Evolutionary conservation across 2,888 invertebrate species (phyloP), one percentile per base, ranked within the genome.

Genomic region (Catocala nupta): DNA sequence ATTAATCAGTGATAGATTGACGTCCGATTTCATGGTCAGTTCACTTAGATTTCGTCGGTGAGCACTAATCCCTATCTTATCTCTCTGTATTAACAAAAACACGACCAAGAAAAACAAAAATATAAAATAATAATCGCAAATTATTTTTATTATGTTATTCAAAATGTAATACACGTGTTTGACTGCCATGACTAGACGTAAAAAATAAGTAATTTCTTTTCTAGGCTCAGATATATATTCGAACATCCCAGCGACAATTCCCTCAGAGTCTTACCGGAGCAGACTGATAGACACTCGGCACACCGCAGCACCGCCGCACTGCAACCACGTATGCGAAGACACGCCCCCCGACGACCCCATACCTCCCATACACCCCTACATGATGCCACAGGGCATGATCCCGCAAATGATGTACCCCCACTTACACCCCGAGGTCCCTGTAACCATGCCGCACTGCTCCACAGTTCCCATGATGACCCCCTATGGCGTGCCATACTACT

Each of bases 401-500:
- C 85, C 87, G 0, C 87, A 85, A 44, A 76, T 89, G 77, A 77
- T 91, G 82, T 90, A 90, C 71, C 84, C 88, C 0, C 82, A 84
- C 55, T 64, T 84, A 62, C 83, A 82, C 61, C 74, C 85, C 34
- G 85, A 88, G 42, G 80, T 87, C 13, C 82, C 88, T 1, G 80
- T 80, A 5, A 71, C 87, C 1, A 74, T 86, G 10, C 78, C 85
- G 0, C 84, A 85, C 16, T 87, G 86, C 65, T 82, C 82, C 55
- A 80, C 86, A 1, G 81, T 90, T 3, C 85, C 91, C 0, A 79
- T 93, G 81, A 87, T 92, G 87, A 78, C 87, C 0, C 90, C 92
- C 0, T 93, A 92, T 73, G 88, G 87, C 2, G 86, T 93, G 10
- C 93, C 93, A 0, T 94, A 90, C 70, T 94, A 92, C 81, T 92